A percentile compares a stretch with the other conserved stretches of the same genome.
Evolutionary conservation across 2,888 invertebrate genomes (phyloP).

Genomic region (Ganaspis brasiliensis): DNA sequence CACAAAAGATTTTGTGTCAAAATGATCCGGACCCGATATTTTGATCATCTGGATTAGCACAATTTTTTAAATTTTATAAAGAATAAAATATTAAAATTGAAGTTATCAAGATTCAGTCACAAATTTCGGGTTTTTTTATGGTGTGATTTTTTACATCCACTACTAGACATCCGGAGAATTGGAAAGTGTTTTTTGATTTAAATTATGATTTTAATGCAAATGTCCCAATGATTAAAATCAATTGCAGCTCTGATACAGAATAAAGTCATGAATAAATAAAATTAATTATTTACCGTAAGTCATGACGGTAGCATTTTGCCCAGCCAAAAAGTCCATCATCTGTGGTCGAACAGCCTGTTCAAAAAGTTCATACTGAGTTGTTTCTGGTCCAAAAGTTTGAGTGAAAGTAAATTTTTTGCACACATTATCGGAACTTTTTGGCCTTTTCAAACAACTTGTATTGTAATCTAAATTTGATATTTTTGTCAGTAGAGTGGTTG

Average conservation of each 20-base stretch:
- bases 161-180: too few relatives aligned
- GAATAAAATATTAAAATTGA: too few relatives aligned
- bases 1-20: too few relatives aligned
- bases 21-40: too few relatives aligned
- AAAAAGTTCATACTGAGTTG: constrained; percentile 79
- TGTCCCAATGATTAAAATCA: neutral
- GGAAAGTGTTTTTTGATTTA: too few relatives aligned
- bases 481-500: constrained; percentile 80
- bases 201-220: too few relatives aligned
- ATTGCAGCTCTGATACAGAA: too few relatives aligned
- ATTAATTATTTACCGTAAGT: constrained; percentile 85
- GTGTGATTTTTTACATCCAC: too few relatives aligned
- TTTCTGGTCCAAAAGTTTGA: constrained; percentile 75
- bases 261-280: neutral
- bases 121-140: too few relatives aligned
- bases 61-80: too few relatives aligned
- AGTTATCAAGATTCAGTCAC: too few relatives aligned
- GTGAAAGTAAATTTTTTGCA: constrained; percentile 75
- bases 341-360: constrained; percentile 73
- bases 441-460: constrained; percentile 66
- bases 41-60: too few relatives aligned
- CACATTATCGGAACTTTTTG: constrained; percentile 65
- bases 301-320: constrained; percentile 90
- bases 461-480: constrained; percentile 77
- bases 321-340: constrained; percentile 75